Base-by-base conservation (phyloP, 2,888 invertebrate genomes). In the Melanostoma scalare region DNA sequence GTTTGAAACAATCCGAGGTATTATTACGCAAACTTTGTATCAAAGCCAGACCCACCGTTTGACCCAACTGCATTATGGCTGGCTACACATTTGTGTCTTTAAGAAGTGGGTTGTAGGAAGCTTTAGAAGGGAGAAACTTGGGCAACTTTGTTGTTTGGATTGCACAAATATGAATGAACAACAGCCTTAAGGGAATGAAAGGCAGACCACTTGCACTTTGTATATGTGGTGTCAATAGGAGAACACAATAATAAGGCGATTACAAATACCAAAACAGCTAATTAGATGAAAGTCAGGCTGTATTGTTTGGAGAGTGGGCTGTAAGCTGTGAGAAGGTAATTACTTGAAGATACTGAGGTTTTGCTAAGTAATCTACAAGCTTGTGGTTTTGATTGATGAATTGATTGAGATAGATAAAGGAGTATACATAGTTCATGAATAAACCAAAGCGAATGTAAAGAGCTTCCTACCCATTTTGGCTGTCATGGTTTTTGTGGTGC, bases 1-100 rank as follows among this genome's bases (percentile, higher is more conserved):
- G 60, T 78, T 69, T 69, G 69, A 78, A 78, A 73, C 78, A 69
- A 75, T 63, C 60, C 53, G 71, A 67, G 60, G 69, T 84, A 84
- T 79, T 79, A 71, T 53, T 61, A 71, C 60, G 67, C 61, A 68
- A 84, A 78, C 84, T 82, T 63, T 65, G 53, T 46, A 50, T 48
- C 20, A 36, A 35, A 50, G 46, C 33, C 40, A 9, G 8, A 52
- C 56, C 6, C 31, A 6, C 6, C 35, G 10, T 6, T 67, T n/a
- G 8, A 38, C 33, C 33, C n/a, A 40, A 50, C 50, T 10, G 10
- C 63, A 8, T 46, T 48, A 33, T 33, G 33, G 35, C 50, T 42
- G 63, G 55, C 30, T 46, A 38, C 48, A 55, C 42, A 55, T 48
- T 30, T 56, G 53, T 61, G 53, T 74, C 48, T 79, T 36, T 58